Evolutionary conservation across 2,888 invertebrate genomes (phyloP).

Genomic region (Diarsia rubi): DNA sequence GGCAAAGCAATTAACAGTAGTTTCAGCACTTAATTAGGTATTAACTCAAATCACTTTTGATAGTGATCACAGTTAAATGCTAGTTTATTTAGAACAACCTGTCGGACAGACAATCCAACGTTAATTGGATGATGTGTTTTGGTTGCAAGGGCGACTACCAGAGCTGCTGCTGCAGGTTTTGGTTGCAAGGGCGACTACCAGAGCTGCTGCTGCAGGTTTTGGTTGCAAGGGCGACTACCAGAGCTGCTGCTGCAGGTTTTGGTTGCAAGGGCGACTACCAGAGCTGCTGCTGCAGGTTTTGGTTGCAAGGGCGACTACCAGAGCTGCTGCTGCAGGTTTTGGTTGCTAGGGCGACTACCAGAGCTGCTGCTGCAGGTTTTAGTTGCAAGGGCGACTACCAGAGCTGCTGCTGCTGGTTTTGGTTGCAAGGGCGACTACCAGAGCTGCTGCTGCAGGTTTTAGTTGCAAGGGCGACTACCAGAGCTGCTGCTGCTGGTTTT

Average conservation of each 20-base stretch:
- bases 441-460: background rate
- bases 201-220: too few species aligned
- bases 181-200: background rate
- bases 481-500: background rate
- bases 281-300: background rate
- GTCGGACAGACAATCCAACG: background rate
- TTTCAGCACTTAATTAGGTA: conserved; percentile 59
- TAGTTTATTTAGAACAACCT: conserved; percentile 19
- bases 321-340: background rate
- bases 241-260: background rate
- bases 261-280: background rate
- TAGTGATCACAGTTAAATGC: conserved; percentile 35
- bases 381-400: background rate
- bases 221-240: background rate
- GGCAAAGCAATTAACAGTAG: conserved; percentile 54
- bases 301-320: background rate
- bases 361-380: background rate
- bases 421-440: background rate
- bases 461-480: background rate
- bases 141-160: background rate
- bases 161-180: background rate
- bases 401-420: background rate
- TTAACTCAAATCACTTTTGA: conserved; percentile 45
- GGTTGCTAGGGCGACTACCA: background rate
- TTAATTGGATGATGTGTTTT: background rate